A percentile compares a stretch with the other conserved stretches of the same genome.
Conservation (phyloP, 2,888 invertebrate species). For the Papilio demoleus region DNA sequence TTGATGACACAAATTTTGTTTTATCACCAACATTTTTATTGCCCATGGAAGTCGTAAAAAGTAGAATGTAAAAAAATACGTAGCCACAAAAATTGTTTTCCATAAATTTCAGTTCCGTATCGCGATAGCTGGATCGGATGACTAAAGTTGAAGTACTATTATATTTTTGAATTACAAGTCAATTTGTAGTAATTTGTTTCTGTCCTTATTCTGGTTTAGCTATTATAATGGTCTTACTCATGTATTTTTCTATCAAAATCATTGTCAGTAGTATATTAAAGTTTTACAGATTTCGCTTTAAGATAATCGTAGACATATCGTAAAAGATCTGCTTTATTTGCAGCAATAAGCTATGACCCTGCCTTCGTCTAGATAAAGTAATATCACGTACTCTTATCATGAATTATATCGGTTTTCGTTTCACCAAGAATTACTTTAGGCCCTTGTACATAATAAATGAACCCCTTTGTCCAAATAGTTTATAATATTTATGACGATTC, state of each 20-base stretch:
- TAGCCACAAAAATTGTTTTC: not conserved
- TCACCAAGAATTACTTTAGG: not conserved
- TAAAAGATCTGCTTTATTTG: not conserved
- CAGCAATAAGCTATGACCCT: not conserved
- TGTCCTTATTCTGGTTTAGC: too few species aligned
- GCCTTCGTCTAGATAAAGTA: not conserved
- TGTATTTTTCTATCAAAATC: too few species aligned
- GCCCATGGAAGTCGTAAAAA: not conserved
- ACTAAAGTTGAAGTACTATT: not conserved
- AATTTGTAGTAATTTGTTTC: too few species aligned
- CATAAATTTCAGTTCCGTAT: not conserved
- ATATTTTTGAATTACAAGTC: too few species aligned
- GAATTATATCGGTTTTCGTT: constrained; percentile 2
- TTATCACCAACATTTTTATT: constrained; percentile 5
- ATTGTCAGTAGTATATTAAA: too few species aligned
- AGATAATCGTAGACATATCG: not conserved
- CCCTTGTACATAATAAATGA: not conserved
- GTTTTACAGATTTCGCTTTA: too few species aligned
- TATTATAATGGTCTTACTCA: too few species aligned
- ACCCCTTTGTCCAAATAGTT: not conserved
- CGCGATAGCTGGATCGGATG: not conserved
- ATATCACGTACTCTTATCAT: not conserved
- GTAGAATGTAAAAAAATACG: not conserved
- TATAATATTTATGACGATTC: not conserved
- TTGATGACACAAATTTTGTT: constrained; percentile 7